Evolutionary conservation across 1,140 invertebrate species (phyloP).

Genomic region (Adelges cooleyi): DNA sequence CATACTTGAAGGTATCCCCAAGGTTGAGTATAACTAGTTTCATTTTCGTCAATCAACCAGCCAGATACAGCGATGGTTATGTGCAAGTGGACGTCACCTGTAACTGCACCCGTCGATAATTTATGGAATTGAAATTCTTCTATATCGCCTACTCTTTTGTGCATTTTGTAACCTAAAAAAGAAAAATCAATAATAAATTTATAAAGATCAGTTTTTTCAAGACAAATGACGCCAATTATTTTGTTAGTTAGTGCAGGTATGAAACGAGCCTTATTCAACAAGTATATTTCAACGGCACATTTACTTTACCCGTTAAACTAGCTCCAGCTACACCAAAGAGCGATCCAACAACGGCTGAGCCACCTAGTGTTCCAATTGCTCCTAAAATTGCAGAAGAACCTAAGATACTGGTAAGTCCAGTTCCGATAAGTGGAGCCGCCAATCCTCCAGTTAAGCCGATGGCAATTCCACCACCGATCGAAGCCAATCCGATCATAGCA

Average conservation of each 20-base stretch:
- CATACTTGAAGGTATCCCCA: conserved; percentile 3
- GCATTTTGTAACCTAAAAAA: conserved; percentile 54
- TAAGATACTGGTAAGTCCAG: conserved; percentile 47
- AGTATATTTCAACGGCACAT: conserved; percentile 14
- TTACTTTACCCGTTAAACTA: conserved; percentile 50
- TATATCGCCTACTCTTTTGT: conserved; percentile 55
- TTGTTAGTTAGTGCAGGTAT: too few relatives aligned
- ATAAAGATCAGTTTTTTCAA: too few relatives aligned
- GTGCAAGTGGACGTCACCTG: conserved; percentile 43
- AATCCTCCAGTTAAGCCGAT: conserved; percentile 55
- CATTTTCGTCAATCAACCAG: conserved; percentile 46
- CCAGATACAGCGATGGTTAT: conserved; percentile 56
- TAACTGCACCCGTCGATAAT: conserved; percentile 35
- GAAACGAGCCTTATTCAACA: neutral
- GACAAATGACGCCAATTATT: too few relatives aligned
- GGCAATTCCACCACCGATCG: conserved; percentile 51
- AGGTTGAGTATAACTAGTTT: conserved; percentile 14
- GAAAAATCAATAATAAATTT: neutral
- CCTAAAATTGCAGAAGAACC: conserved; percentile 45
- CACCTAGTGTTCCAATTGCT: conserved; percentile 47
- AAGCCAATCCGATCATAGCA: conserved; percentile 51
- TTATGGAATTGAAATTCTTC: conserved; percentile 57
- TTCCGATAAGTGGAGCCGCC: conserved; percentile 54
- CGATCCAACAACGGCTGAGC: conserved; percentile 52
- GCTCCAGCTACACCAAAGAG: conserved; percentile 58